phyloP scores from a whole-genome alignment of 2,888 invertebrate species.

The Aspidapion aeneum region DNA sequence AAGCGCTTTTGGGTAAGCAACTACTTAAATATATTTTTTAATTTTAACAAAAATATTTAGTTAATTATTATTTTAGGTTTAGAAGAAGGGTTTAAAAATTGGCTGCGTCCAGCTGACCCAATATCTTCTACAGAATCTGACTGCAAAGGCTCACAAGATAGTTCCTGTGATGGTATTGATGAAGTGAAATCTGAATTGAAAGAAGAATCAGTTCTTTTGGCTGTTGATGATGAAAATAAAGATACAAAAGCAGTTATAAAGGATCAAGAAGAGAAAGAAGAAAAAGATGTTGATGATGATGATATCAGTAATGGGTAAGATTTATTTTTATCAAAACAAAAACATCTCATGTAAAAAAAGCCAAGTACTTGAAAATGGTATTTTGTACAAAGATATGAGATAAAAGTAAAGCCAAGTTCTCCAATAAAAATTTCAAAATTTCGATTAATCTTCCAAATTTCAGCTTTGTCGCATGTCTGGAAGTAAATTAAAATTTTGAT shows the following conservation, averaged over 20 bases:
- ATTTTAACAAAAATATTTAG: no score
- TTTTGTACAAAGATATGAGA: no score
- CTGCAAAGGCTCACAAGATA: background rate
- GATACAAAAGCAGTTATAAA: background rate
- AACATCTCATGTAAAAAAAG: no score
- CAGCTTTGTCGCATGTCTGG: no score
- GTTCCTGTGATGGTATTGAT: background rate
- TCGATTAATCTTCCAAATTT: no score
- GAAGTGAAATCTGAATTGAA: background rate
- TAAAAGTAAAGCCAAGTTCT: no score
- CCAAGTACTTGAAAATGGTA: no score
- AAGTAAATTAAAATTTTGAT: no score
- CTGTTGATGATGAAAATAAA: background rate
- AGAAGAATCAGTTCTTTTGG: background rate
- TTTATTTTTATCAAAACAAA: no score
- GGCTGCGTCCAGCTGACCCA: background rate
- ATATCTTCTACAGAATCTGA: background rate
- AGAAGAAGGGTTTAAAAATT: background rate
- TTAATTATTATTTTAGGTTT: background rate
- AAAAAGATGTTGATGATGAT: background rate
- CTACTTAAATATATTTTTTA: background rate
- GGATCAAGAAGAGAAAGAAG: background rate
- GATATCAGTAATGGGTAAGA: background rate
- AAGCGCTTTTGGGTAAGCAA: background rate
- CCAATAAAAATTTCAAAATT: no score